Evolutionary conservation across 2,113 vertebrate species (phyloP), one percentile per base, ranked within the genome.

Genomic region (Myrmophylax atrothorax): DNA sequence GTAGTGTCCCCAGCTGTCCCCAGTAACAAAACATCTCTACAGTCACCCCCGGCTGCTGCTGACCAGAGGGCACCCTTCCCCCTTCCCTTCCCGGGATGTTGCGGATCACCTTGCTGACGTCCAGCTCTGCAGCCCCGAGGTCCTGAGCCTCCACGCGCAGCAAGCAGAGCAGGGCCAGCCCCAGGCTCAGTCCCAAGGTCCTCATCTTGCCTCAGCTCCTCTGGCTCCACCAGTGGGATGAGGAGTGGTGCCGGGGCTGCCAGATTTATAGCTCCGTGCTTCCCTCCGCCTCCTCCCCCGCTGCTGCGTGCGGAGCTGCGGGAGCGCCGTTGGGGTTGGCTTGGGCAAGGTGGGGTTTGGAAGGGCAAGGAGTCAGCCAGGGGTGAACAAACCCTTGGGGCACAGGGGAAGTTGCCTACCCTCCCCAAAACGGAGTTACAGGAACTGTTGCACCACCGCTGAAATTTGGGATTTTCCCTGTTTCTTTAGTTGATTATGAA

Each of bases 261-360:
- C 0, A 4, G 4, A 25, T 96, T 94, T 97, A 93, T 94, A 94
- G 44, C 3, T 0, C 50, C 0, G 3, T 2, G 42, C 40, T 60
- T 11, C 9, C 24, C 42, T 7, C 25, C n/a, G 3, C 24, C 11
- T 10, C 22, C 37, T 5, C n/a, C 15, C 13, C 6, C 8, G 3
- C n/a, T 12, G 14, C 49, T 26, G 50, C 8, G 13, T 44, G 91
- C 70, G 5, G 1, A 33, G 64, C 60, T 24, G 22, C 4, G 12
- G 52, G 2, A 7, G 1, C 2, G 3, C 38, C 2, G n/a, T 2
- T 1, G 5, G 13, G 2, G 2, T 7, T 26, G 52, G 14, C 22
- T 69, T 35, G 63, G 53, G 37, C 37, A 1, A 55, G 25, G 33
- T 3, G 2, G 18, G 10, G 26, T 15, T 74, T 38, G 1, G 3